A percentile compares a stretch with the other conserved stretches of the same genome.
Evolutionary conservation across 2,888 invertebrate genomes (phyloP).

Genomic region (Ormyrus nitidulus): DNA sequence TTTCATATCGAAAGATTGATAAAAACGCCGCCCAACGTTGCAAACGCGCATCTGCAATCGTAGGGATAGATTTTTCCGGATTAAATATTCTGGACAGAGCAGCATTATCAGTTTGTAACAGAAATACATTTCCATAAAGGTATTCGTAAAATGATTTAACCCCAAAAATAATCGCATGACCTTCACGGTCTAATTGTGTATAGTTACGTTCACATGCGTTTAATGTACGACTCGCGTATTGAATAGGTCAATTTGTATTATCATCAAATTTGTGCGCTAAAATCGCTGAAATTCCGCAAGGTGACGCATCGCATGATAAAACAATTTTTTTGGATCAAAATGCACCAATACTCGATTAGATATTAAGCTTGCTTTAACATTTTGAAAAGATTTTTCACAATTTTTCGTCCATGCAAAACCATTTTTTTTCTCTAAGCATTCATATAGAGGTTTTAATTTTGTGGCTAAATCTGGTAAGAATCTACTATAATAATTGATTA

Average conservation of each 20-base stretch:
- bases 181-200: constrained; percentile 61
- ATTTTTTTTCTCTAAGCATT: constrained; percentile 19
- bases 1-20: no score
- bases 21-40: no score
- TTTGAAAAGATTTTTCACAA: no score
- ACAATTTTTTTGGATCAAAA: constrained; percentile 37
- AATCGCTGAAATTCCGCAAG: constrained; percentile 49
- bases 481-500: constrained; percentile 40
- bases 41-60: no score
- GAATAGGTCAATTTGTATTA: constrained; percentile 64
- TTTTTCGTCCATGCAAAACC: constrained; percentile 16
- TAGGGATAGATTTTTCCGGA: no score
- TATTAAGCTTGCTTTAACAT: constrained; percentile 34
- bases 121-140: no score
- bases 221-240: constrained; percentile 65
- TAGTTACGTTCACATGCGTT: constrained; percentile 62
- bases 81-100: no score
- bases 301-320: constrained; percentile 49
- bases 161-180: constrained; percentile 69
- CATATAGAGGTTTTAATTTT: constrained; percentile 1
- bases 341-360: constrained; percentile 42
- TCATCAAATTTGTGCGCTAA: constrained; percentile 41
- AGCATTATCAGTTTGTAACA: no score
- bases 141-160: no score
- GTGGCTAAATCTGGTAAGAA: constrained; percentile 36